Conservation (phyloP, 2,888 invertebrate species). For the Lumbricus terrestris region DNA sequence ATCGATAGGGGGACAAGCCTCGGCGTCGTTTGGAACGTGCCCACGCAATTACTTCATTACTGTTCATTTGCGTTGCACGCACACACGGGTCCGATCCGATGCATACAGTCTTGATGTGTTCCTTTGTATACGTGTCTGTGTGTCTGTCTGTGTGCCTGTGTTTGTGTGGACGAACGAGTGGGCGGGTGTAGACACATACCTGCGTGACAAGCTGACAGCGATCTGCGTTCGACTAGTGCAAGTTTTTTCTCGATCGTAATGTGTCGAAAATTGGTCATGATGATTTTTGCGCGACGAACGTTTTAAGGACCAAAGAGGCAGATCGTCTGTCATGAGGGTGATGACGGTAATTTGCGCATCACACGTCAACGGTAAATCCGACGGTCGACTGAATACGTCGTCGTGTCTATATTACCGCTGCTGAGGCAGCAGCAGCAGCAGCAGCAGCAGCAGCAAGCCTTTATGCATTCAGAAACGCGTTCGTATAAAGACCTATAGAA, state of each 20-base stretch:
- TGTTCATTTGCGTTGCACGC: constrained; percentile 11
- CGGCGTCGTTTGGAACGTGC: not conserved
- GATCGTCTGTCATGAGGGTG: not conserved
- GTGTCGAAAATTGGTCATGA: constrained; percentile 14
- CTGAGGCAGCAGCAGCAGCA: no score
- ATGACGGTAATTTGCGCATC: not conserved
- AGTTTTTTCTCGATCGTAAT: not conserved
- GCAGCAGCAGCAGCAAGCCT: not conserved
- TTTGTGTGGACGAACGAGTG: not conserved
- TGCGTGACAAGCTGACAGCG: not conserved
- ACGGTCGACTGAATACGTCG: not conserved
- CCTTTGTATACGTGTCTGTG: not conserved
- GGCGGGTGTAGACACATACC: not conserved
- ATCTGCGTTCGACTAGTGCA: not conserved
- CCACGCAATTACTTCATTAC: not conserved
- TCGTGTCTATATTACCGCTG: not conserved
- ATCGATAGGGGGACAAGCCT: not conserved
- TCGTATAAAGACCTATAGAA: no score
- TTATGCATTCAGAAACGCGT: not conserved
- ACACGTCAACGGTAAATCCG: not conserved
- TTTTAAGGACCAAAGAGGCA: not conserved
- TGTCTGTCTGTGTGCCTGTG: no score
- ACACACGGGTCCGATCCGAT: not conserved
- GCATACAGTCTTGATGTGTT: not conserved
- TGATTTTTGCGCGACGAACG: not conserved